phyloP scores from a whole-genome alignment of 2,888 invertebrate species.

The Campopleginae sp. region DNA sequence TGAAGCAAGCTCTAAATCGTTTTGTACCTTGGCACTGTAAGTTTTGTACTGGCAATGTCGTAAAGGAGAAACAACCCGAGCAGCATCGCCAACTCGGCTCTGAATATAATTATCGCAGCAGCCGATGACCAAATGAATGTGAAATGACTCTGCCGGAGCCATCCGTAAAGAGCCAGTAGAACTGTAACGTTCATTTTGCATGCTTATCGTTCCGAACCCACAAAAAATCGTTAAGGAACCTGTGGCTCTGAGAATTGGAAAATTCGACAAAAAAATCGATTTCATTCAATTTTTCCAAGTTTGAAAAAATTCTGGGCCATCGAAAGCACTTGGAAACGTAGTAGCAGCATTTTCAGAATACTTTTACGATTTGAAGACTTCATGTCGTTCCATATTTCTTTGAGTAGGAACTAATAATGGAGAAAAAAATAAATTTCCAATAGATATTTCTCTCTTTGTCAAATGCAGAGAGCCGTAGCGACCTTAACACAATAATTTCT shows the following conservation, averaged over 20 bases:
- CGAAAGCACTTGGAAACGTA: neutral
- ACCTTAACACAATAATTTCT: conserved; percentile 28
- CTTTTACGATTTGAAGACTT: too few species aligned
- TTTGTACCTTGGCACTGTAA: conserved; percentile 88
- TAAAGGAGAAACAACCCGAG: conserved; percentile 93
- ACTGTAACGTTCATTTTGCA: conserved; percentile 86
- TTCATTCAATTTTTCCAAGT: neutral
- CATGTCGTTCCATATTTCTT: too few species aligned
- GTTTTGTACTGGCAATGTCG: conserved; percentile 90
- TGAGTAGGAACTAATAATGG: neutral
- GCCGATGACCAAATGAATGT: conserved; percentile 94
- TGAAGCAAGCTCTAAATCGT: neutral
- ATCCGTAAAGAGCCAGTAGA: conserved; percentile 92
- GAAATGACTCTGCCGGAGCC: conserved; percentile 91
- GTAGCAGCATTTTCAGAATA: neutral
- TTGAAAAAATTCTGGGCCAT: conserved; percentile 14
- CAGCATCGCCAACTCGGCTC: conserved; percentile 94
- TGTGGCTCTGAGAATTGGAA: neutral
- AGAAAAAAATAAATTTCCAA: neutral
- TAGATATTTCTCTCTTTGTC: neutral
- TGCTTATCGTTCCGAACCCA: neutral
- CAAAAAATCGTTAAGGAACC: conserved; percentile 5
- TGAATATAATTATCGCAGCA: conserved; percentile 94
- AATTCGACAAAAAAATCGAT: conserved; percentile 1
- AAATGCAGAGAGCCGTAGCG: neutral